A percentile compares a stretch with the other conserved stretches of the same genome.
Conservation (phyloP, 2,113 vertebrate species). For the Pteronura brasiliensis region DNA sequence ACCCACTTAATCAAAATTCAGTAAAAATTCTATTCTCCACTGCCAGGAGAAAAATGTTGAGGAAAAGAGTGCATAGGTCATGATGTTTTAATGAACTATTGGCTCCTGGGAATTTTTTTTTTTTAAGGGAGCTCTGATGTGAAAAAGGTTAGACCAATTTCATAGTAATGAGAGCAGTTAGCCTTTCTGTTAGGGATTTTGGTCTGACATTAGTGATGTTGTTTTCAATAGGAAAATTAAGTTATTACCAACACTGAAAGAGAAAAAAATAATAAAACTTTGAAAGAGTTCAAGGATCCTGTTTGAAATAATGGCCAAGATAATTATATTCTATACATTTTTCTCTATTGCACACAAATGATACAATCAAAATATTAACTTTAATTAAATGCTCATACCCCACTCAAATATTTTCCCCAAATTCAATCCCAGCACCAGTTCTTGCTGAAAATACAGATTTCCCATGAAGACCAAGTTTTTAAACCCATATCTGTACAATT, state of each 20-base stretch:
- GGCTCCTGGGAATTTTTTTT: background rate
- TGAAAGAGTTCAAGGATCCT: background rate
- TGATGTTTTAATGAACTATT: background rate
- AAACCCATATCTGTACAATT: background rate
- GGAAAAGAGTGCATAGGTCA: background rate
- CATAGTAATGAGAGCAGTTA: background rate
- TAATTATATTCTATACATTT: background rate
- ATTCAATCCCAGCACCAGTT: background rate
- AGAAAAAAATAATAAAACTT: background rate
- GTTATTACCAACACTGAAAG: background rate
- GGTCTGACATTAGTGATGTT: background rate
- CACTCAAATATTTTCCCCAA: background rate
- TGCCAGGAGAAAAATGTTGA: background rate
- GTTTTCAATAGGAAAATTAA: constrained; percentile 43
- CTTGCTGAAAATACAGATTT: background rate
- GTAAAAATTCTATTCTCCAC: background rate
- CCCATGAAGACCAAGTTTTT: background rate
- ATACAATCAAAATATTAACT: background rate
- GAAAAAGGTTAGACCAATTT: background rate
- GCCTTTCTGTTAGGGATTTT: background rate
- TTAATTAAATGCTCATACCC: background rate
- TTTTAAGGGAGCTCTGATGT: background rate
- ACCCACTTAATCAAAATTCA: background rate
- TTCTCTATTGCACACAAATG: background rate
- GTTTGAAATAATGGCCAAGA: background rate